These are phyloP conservation scores for Drosophila orosa DNA, from an alignment of 1,140 invertebrate genomes.

Conservation along the genomic window DNA sequence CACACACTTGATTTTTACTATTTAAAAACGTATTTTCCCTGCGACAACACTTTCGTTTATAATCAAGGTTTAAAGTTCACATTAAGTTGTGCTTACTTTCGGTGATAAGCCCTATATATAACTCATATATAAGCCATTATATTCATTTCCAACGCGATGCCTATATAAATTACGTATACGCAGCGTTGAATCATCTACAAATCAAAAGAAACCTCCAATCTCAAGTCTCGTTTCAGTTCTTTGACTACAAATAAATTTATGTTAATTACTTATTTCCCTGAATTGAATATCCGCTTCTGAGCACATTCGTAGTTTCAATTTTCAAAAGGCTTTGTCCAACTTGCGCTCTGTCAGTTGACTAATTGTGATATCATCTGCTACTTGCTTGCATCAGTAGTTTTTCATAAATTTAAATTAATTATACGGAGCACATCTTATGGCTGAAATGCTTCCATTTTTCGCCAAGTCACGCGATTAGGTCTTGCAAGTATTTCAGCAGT, in stretches of 20 bases:
- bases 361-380: constrained; percentile 72
- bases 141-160: constrained; percentile 7
- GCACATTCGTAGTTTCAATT: constrained; percentile 27
- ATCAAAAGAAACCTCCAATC: constrained; percentile 4
- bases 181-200: constrained; percentile 49
- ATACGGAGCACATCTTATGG: constrained; percentile 45
- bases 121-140: not conserved
- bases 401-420: constrained; percentile 75
- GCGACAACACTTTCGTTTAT: constrained; percentile 20
- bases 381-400: constrained; percentile 28
- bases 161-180: constrained; percentile 42
- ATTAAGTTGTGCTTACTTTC: constrained; percentile 5
- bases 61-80: constrained; percentile 44
- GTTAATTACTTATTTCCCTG: constrained; percentile 56
- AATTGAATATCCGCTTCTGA: constrained; percentile 27
- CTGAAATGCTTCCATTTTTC: constrained; percentile 23
- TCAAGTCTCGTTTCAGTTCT: constrained; percentile 1
- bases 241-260: constrained; percentile 44
- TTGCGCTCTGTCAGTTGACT: constrained; percentile 40
- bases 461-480: constrained; percentile 38
- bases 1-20: constrained; percentile 1
- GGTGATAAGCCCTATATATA: constrained; percentile 37
- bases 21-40: constrained; percentile 20
- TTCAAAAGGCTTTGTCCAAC: constrained; percentile 33
- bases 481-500: constrained; percentile 19